Percentiles rank a stretch among this genome's conserved stretches.
Conservation (phyloP, 1,140 invertebrate species). For the Drosophila ficusphila region DNA sequence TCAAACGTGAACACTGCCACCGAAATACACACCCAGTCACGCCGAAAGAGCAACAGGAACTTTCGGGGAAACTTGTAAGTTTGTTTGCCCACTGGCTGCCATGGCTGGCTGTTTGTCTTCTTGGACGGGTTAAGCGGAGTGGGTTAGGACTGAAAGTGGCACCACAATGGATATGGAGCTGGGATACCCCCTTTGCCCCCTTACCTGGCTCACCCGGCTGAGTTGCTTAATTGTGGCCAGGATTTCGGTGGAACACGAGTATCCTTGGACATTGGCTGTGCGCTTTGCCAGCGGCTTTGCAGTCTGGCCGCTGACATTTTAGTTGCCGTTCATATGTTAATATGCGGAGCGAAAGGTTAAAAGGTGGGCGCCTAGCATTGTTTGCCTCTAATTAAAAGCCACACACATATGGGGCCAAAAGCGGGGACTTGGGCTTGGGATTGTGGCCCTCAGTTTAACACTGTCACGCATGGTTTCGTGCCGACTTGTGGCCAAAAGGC, state of each 20-base stretch:
- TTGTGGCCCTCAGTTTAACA: conserved; percentile 62
- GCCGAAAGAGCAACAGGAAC: conserved; percentile 51
- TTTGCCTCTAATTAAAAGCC: conserved; percentile 77
- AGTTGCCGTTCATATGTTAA: conserved; percentile 76
- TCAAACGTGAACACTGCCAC: conserved; percentile 23
- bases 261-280: conserved; percentile 24
- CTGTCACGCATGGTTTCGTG: conserved; percentile 78
- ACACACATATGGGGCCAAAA: conserved; percentile 16
- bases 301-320: conserved; percentile 48
- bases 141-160: conserved; percentile 19
- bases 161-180: neutral
- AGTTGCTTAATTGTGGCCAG: conserved; percentile 61
- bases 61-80: conserved; percentile 47
- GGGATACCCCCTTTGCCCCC: neutral
- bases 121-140: conserved; percentile 5
- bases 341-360: conserved; percentile 55
- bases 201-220: conserved; percentile 20
- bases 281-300: conserved; percentile 36
- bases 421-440: neutral
- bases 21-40: neutral
- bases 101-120: conserved; percentile 43
- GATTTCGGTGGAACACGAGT: conserved; percentile 33
- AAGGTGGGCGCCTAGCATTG: conserved; percentile 39
- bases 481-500: conserved; percentile 52
- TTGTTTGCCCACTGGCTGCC: conserved; percentile 53